Conservation (phyloP, 2,797 vertebrate species). For the Phaenicophaeus curvirostris region DNA sequence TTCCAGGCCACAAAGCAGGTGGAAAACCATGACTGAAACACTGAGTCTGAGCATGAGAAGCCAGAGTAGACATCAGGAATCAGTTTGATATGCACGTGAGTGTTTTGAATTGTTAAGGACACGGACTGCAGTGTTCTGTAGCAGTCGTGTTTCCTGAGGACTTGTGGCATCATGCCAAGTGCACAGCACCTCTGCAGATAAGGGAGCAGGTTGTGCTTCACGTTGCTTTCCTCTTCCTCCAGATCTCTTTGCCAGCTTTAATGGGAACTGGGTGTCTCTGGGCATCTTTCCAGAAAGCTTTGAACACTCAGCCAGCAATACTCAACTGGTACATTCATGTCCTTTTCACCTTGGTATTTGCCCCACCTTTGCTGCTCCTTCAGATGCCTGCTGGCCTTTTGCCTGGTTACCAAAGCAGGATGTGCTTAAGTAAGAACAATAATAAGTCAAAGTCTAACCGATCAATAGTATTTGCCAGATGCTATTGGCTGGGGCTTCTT, state of each 20-base stretch:
- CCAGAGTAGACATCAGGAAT: background rate
- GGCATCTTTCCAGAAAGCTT: slow-evolving; percentile 13
- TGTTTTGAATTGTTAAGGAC: background rate
- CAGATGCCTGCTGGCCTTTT: background rate
- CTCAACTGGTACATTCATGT: background rate
- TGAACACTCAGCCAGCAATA: slow-evolving; percentile 7
- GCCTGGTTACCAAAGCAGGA: background rate
- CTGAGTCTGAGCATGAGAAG: background rate
- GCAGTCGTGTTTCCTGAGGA: background rate
- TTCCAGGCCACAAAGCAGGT: background rate
- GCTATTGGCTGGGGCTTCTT: background rate
- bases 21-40: background rate
- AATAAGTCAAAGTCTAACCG: background rate
- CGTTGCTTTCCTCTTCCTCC: background rate
- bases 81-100: background rate
- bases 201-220: slow-evolving; percentile 12
- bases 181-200: background rate
- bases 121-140: background rate
- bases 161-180: background rate
- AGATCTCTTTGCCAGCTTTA: background rate
- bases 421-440: background rate
- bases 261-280: background rate
- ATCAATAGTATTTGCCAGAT: background rate
- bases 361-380: background rate
- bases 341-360: slow-evolving; percentile 3